Conservation (phyloP, 35 echinoderm and acorn worm species). For the Acanthaster planci region DNA sequence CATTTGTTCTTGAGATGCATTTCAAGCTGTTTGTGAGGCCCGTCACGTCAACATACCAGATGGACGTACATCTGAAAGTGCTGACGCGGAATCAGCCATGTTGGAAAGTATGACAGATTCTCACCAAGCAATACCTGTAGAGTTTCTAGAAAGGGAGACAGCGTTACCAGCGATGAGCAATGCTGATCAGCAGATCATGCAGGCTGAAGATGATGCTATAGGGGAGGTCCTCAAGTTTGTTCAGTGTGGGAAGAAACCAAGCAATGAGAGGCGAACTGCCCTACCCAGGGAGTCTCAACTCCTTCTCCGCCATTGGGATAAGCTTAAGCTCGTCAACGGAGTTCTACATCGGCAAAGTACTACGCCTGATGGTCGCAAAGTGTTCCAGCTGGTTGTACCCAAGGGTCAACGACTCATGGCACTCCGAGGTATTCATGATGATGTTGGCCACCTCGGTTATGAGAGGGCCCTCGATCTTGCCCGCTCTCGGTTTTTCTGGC, state of each 20-base stretch:
- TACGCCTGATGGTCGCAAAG: not conserved
- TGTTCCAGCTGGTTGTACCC: constrained; percentile 50
- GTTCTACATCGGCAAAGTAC: not conserved
- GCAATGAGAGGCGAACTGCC: not conserved
- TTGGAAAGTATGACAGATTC: not conserved
- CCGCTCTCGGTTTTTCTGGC: constrained; percentile 35
- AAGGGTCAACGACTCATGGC: constrained; percentile 13
- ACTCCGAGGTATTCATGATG: constrained; percentile 45
- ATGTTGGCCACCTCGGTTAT: constrained; percentile 49
- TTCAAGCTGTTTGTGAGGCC: not conserved
- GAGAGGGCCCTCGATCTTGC: constrained; percentile 40
- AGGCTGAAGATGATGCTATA: not conserved
- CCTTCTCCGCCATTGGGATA: constrained; percentile 14
- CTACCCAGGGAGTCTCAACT: not conserved
- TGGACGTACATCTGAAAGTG: too few relatives aligned
- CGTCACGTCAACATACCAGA: not conserved
- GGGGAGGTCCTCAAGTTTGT: not conserved
- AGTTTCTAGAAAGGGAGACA: not conserved
- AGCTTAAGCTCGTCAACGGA: not conserved
- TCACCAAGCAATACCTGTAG: not conserved
- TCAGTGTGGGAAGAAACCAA: not conserved
- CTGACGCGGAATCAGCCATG: not conserved
- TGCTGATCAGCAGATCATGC: not conserved
- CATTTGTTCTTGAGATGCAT: not conserved
- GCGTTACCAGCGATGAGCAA: not conserved